Percentiles rank a stretch among this genome's conserved stretches.
Evolutionary conservation across 1,140 invertebrate species (phyloP).

Genomic region (Hormaphis cornu): DNA sequence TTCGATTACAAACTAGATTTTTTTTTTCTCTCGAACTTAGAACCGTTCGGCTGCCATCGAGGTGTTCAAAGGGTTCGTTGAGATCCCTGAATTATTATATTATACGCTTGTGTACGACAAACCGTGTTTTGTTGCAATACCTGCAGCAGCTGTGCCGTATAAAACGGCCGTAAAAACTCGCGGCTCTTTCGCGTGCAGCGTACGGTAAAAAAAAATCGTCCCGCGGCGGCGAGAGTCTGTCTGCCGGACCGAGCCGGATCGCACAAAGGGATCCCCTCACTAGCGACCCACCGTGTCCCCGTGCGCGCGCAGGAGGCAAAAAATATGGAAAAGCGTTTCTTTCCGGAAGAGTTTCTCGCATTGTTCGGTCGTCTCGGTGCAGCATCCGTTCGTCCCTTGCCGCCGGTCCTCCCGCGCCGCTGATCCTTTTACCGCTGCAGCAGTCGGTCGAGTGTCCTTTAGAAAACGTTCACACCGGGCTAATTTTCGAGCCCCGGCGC

Average conservation of each 20-base stretch:
- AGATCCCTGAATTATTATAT: no score
- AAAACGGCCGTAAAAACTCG: no score
- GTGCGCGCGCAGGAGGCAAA: background rate
- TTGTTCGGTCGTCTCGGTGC: background rate
- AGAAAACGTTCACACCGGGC: conserved; percentile 29
- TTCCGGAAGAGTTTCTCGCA: conserved; percentile 24
- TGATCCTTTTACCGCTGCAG: background rate
- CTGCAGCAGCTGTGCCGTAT: no score
- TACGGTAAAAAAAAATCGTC: background rate
- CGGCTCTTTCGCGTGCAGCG: no score
- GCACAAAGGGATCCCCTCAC: conserved; percentile 4
- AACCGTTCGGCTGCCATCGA: no score
- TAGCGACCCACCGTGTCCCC: background rate
- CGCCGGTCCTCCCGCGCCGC: background rate
- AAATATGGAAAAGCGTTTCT: conserved; percentile 28
- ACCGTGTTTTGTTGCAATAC: no score
- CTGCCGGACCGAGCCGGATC: conserved; percentile 18
- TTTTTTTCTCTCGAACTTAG: no score
- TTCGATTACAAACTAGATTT: no score
- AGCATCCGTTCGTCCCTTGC: background rate
- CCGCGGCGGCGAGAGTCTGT: background rate
- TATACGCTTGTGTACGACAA: no score
- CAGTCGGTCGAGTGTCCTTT: background rate
- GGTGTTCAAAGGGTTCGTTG: no score
- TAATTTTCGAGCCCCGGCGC: conserved; percentile 7